Evolutionary conservation across 1,140 invertebrate species (phyloP).

Genomic region (Drosophila bifasciata): DNA sequence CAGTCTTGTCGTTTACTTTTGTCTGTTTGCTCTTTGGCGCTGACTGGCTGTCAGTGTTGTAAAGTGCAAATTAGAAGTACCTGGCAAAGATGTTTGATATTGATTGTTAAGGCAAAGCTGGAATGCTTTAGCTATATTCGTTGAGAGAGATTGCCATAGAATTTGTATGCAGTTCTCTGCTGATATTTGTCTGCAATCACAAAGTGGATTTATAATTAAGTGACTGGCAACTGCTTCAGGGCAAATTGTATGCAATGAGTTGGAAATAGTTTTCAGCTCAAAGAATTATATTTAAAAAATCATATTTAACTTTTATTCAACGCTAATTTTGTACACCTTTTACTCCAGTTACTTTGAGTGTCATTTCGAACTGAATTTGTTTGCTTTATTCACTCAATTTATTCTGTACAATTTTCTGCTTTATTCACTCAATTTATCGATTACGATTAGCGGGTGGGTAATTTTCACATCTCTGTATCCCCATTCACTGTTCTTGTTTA

Average conservation of each 20-base stretch:
- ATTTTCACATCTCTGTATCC: constrained; percentile 30
- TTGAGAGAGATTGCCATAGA: constrained; percentile 1
- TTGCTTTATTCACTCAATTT: constrained; percentile 5
- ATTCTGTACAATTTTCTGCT: constrained; percentile 23
- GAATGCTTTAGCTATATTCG: constrained; percentile 6
- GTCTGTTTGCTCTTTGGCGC: constrained; percentile 11
- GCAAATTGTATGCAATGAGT: too few relatives aligned
- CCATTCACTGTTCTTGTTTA: constrained; percentile 4
- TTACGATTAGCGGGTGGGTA: not conserved
- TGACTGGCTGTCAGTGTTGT: constrained; percentile 13
- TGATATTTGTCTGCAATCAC: constrained; percentile 17
- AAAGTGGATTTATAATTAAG: not conserved
- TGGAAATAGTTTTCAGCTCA: too few relatives aligned
- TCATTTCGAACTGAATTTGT: constrained; percentile 4
- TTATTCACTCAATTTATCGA: constrained; percentile 19
- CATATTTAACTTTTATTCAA: not conserved
- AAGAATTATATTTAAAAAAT: not conserved
- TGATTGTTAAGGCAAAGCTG: constrained; percentile 26
- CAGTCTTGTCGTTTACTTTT: constrained; percentile 14
- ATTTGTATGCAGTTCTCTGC: constrained; percentile 27
- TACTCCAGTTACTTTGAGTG: not conserved
- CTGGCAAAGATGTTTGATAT: constrained; percentile 1
- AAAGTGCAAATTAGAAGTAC: constrained; percentile 20
- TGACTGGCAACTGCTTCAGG: too few relatives aligned
- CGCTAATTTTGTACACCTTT: not conserved